phyloP scores from a whole-genome alignment of 2,797 vertebrate genomes.

The Chelonia mydas region DNA sequence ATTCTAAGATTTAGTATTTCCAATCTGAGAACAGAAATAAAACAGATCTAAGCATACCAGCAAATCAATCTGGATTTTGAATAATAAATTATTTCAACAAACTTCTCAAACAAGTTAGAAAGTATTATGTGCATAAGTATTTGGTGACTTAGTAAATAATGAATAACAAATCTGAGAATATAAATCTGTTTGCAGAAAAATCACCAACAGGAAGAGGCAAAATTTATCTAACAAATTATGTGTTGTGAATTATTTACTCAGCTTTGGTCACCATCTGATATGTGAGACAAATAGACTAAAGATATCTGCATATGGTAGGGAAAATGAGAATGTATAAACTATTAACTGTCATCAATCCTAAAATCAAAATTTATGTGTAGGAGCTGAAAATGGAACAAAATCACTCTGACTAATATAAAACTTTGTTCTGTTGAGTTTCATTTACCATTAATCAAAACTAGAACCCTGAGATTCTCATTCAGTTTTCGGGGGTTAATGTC shows the following conservation, averaged over 20 bases:
- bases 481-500: too few species aligned
- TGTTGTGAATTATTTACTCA: constrained; percentile 2
- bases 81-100: background rate
- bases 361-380: background rate
- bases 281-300: background rate
- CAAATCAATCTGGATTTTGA: background rate
- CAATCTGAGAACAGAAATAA: background rate
- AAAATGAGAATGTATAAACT: constrained; percentile 18
- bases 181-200: background rate
- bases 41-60: background rate
- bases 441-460: too few species aligned
- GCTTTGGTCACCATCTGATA: constrained; percentile 4
- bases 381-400: background rate
- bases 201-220: background rate
- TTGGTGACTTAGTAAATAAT: background rate
- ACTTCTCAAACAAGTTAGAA: background rate
- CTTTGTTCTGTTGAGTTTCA: too few species aligned
- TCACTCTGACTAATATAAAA: background rate
- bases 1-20: background rate
- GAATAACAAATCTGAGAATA: background rate
- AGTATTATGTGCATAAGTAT: background rate
- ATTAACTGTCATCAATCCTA: background rate
- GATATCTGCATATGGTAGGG: background rate
- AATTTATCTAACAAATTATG: background rate
- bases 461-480: too few species aligned